Percentiles rank a stretch among this genome's conserved stretches.
Conservation (phyloP, 1,140 invertebrate genomes). For the Lanistes nyassanus region DNA sequence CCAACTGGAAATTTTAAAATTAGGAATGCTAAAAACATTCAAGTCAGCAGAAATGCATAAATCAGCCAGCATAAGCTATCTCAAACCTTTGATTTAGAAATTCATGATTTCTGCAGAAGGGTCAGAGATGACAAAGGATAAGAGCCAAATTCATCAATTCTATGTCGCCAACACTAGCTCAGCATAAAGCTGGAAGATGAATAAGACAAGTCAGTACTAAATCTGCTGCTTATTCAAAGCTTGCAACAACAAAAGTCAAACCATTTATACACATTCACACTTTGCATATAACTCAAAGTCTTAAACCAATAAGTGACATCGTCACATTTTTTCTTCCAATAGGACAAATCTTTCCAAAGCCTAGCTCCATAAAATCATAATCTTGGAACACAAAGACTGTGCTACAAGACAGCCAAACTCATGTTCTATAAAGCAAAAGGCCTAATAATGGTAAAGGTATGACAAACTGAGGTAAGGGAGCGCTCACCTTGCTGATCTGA, state of each 20-base stretch:
- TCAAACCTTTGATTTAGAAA: too few relatives aligned
- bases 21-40: not conserved
- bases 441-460: not conserved
- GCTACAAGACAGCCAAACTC: not conserved
- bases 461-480: not conserved
- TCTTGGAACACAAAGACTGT: not conserved
- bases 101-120: not conserved
- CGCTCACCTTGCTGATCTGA: constrained; percentile 74
- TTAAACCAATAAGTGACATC: not conserved
- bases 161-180: not conserved
- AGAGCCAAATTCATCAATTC: not conserved
- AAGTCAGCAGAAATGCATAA: not conserved
- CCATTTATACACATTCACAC: not conserved
- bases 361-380: too few relatives aligned
- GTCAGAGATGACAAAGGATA: not conserved
- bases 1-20: constrained; percentile 68
- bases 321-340: not conserved
- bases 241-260: not conserved
- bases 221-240: too few relatives aligned
- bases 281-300: not conserved
- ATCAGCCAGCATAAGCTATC: not conserved
- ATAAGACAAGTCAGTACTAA: too few relatives aligned
- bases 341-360: too few relatives aligned
- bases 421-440: not conserved
- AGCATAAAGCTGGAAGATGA: not conserved